phyloP scores from a whole-genome alignment of 2,113 vertebrate species.

The Actenoides lindsayi region DNA sequence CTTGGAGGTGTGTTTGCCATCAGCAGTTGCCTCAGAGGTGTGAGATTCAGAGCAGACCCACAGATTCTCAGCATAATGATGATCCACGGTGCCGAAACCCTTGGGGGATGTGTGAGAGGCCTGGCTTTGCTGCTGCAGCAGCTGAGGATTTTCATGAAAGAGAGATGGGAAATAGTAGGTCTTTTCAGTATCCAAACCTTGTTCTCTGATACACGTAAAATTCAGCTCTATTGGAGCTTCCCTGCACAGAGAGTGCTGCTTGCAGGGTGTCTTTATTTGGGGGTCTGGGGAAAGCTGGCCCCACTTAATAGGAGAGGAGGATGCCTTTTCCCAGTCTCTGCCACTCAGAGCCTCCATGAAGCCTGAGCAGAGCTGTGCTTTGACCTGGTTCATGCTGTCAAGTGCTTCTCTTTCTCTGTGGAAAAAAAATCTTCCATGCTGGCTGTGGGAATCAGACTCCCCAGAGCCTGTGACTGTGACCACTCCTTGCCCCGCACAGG shows the following conservation, averaged over 20 bases:
- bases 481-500: background rate
- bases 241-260: background rate
- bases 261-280: background rate
- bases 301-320: background rate
- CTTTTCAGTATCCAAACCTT: background rate
- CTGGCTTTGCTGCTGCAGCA: background rate
- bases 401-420: background rate
- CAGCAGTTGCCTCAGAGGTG: background rate
- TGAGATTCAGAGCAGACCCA: background rate
- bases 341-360: background rate
- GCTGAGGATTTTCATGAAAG: background rate
- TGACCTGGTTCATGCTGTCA: slow-evolving; percentile 36
- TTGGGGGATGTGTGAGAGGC: background rate
- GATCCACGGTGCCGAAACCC: background rate
- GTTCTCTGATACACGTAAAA: background rate
- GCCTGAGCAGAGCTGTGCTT: slow-evolving; percentile 2
- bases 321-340: background rate
- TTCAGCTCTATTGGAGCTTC: background rate
- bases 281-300: fast-evolving
- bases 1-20: background rate
- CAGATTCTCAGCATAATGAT: background rate
- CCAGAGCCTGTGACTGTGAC: background rate
- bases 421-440: background rate
- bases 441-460: background rate
- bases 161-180: background rate